Evolutionary conservation across 2,113 vertebrate species (phyloP), one percentile per base, ranked within the genome.

Genomic region (Blennius ocellaris): DNA sequence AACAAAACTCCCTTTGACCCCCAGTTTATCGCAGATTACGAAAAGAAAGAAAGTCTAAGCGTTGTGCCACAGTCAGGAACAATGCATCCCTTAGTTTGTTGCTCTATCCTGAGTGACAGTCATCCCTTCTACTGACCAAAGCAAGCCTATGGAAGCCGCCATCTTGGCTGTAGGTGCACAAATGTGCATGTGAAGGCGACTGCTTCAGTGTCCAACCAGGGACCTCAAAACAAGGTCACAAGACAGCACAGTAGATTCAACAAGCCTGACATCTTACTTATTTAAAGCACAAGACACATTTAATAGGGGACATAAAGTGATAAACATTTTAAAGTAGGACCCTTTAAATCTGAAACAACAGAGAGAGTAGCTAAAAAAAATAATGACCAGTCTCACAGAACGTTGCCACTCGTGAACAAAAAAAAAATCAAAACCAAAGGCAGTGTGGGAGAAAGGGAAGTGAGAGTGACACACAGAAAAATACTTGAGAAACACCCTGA

Each of bases 21-120:
- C 36, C 40, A 53, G 17, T 73, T 50, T 61, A 54, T 7, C 39
- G 59, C 21, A 66, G 75, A 78, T 78, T 69, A 74, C 12, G 39
- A n/a, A 44, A n/a, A 37, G 53, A 65, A 49, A 41, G 43, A 37
- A 61, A 66, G 51, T 40, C n/a, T 8, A 12, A 38, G 45, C 49
- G 16, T 30, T 17, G 47, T 76, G 56, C 41, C 69, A 56, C n/a
- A 43, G 11, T 39, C 14, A 68, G 51, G 73, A 87, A 84, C 64
- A 79, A 82, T 75, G 63, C 38, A 8, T 59, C 59, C 71, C 47
- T 82, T 43, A 67, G 55, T 76, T 62, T 58, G 59, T 44, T 38
- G 14, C 38, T 77, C 63, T 73, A 66, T 77, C 55, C 61, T 76
- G 70, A 78, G 58, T 85, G 80, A 85, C 81, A 80, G 43, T 74